Evolutionary conservation across 2,888 invertebrate species (phyloP), one percentile per base, ranked within the genome.

Genomic region (Strigamia crassipes): DNA sequence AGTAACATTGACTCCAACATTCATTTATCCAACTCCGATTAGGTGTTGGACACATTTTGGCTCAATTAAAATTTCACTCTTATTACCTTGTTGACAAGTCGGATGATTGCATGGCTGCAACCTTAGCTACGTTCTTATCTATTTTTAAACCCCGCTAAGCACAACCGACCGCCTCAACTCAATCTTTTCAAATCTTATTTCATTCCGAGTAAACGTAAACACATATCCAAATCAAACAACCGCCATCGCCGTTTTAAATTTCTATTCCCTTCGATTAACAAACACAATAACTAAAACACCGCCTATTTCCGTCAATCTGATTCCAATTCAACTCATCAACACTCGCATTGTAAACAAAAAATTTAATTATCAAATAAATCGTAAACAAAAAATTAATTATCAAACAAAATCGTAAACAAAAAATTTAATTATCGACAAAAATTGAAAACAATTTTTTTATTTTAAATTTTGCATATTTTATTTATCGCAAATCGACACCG

Each of bases 51-150:
- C 15, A 23, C 31, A 31, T 73, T 73, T 73, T 31, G 23, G 13
- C 31, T 66, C 61, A 66, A 73, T 27, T 73, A 27, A 27, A 73
- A 73, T 27, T 73, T 73, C 31, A 23, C 23, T 73, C 73, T 73
- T 73, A 73, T 73, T 73, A 73, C 73, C 73, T 31, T 73, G 73
- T 73, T 73, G 73, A 73, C 73, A 73, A 73, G 73, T 27, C 10
- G 6, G 27, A 31, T 73, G 73, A 73, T 23, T 73, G 23, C 73
- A 15, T 31, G 73, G 73, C 73, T 73, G 73, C 73, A 73, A 73
- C 73, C 73, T 73, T 73, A 73, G 73, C 73, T 73, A 73, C 56
- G 73, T 31, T 73, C 73, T 23, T 18, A 73, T 73, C 73, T 73
- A 73, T 73, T 73, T 73, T 73, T 73, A 73, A 73, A 27, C 73